These are phyloP conservation scores for Acronicta aceris DNA, from an alignment of 2,888 invertebrate genomes.

Conservation along the genomic window DNA sequence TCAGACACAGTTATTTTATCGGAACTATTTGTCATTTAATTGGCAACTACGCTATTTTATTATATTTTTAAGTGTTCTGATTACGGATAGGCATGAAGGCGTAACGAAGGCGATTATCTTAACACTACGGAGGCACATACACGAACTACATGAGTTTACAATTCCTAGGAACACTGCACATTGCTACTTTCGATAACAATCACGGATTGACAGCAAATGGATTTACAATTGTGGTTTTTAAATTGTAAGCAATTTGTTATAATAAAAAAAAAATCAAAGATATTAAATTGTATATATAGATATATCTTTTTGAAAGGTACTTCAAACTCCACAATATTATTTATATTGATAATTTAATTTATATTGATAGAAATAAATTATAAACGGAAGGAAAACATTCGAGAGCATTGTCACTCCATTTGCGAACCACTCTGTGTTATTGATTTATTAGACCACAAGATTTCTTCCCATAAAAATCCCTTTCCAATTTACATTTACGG, in stretches of 20 bases:
- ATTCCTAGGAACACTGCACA: constrained; percentile 20
- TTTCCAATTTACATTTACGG: too few species aligned
- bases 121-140: constrained; percentile 31
- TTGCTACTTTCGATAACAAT: constrained; percentile 10
- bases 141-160: constrained; percentile 29
- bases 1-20: too few species aligned
- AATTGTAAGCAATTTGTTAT: too few species aligned
- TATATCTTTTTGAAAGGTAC: too few species aligned
- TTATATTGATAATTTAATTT: too few species aligned
- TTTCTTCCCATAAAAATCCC: too few species aligned
- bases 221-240: constrained; percentile 1
- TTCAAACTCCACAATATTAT: too few species aligned
- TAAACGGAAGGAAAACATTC: too few species aligned
- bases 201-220: neutral
- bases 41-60: constrained; percentile 9
- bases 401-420: neutral
- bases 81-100: constrained; percentile 21
- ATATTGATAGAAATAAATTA: too few species aligned
- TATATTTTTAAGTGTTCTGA: constrained; percentile 14
- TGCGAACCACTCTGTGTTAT: neutral
- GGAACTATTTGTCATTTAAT: neutral
- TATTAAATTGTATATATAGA: too few species aligned
- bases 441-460: too few species aligned
- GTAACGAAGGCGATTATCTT: constrained; percentile 28
- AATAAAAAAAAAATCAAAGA: too few species aligned